Conservation (phyloP, 2,888 invertebrate species). For the Cheilosia variabilis region DNA sequence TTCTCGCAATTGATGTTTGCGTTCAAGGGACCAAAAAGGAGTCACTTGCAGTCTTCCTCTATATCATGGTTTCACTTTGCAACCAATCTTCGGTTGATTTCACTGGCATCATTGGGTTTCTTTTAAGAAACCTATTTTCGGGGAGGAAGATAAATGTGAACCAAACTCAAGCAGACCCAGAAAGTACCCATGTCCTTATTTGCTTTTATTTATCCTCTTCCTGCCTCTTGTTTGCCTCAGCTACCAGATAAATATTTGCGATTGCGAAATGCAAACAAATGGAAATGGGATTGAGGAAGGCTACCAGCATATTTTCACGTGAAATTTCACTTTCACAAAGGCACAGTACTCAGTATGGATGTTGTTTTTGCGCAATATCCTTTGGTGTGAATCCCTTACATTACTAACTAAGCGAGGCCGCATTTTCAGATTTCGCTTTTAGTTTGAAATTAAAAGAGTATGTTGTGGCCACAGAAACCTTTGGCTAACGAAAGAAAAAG, state of each 20-base stretch:
- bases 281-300: slow-evolving; percentile 55
- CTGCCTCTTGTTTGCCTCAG: slow-evolving; percentile 56
- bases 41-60: slow-evolving; percentile 41
- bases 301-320: slow-evolving; percentile 53
- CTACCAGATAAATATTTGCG: slow-evolving; percentile 69
- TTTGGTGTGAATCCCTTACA: slow-evolving; percentile 8
- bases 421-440: slow-evolving; percentile 36
- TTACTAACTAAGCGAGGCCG: slow-evolving; percentile 11
- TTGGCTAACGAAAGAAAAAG: slow-evolving; percentile 34
- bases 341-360: slow-evolving; percentile 1
- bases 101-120: slow-evolving; percentile 26
- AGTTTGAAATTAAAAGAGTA: slow-evolving; percentile 38
- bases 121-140: slow-evolving; percentile 4
- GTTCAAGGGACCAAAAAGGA: slow-evolving; percentile 44
- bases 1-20: slow-evolving; percentile 31
- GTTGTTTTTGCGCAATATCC: not conserved
- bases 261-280: slow-evolving; percentile 63
- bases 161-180: not conserved
- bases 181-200: slow-evolving; percentile 55
- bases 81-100: slow-evolving; percentile 53
- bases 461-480: slow-evolving; percentile 25
- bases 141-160: not conserved
- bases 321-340: slow-evolving; percentile 54
- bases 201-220: slow-evolving; percentile 66
- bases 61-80: slow-evolving; percentile 37